phyloP scores from a whole-genome alignment of 2,113 vertebrate genomes.

The Oreamnos americanus region DNA sequence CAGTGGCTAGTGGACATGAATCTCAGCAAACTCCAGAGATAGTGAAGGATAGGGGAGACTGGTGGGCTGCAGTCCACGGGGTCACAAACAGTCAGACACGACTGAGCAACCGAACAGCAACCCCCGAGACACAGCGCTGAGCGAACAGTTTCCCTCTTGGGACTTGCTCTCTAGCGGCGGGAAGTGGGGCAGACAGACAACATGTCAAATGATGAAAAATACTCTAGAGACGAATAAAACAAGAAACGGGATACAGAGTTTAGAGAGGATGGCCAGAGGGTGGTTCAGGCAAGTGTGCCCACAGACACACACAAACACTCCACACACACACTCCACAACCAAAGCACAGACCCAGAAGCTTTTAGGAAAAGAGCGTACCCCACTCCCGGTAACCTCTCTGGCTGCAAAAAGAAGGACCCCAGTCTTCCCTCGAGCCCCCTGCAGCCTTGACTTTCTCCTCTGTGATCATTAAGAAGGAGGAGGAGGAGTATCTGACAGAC shows the following conservation, averaged over 20 bases:
- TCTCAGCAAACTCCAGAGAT: not conserved
- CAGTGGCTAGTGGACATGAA: not conserved
- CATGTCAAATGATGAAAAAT: accelerated
- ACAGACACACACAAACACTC: too few species aligned
- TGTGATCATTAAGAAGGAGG: not conserved
- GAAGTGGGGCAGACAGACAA: not conserved
- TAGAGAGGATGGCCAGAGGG: not conserved
- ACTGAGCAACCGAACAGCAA: accelerated
- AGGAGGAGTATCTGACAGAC: not conserved
- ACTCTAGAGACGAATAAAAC: not conserved
- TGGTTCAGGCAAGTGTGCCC: not conserved
- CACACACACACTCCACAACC: too few species aligned
- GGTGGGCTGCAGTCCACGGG: not conserved
- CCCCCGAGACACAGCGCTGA: not conserved
- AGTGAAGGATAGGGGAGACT: not conserved
- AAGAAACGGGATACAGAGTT: too few species aligned
- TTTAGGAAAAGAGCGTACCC: not conserved
- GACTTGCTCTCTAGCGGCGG: accelerated
- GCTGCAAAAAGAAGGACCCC: not conserved
- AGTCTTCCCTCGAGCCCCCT: not conserved
- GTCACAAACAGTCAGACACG: not conserved
- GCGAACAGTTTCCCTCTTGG: accelerated
- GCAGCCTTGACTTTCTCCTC: not conserved
- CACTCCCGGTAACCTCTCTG: accelerated
- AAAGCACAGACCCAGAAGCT: not conserved